Conservation (phyloP, 2,113 vertebrate species). For the Takifugu flavidus region DNA sequence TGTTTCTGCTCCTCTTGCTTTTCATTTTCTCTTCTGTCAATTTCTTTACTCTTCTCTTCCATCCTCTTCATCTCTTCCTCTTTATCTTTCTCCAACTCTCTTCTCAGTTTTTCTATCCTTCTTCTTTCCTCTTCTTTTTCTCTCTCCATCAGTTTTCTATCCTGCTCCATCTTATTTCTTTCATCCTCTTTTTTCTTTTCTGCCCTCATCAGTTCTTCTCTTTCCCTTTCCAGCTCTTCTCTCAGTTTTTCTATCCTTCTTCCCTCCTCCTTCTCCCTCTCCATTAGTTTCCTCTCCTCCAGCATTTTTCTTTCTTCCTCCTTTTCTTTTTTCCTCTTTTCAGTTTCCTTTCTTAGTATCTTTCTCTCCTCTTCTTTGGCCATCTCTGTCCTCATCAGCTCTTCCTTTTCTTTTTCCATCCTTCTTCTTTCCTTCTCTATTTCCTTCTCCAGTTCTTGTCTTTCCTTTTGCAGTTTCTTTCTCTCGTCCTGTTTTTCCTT, state of each 20-base stretch:
- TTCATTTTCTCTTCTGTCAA: not conserved
- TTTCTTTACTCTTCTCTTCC: not conserved
- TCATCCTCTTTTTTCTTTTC: not conserved
- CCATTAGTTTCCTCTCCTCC: not conserved
- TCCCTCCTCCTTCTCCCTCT: not conserved
- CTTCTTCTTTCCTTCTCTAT: not conserved
- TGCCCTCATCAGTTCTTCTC: not conserved
- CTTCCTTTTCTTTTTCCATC: not conserved
- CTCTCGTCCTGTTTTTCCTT: not conserved
- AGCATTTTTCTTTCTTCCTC: not conserved
- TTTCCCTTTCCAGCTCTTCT: not conserved
- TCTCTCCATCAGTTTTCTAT: not conserved
- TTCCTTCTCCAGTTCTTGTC: not conserved
- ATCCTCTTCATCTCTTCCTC: not conserved
- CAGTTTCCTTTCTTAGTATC: not conserved
- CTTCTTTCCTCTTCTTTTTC: not conserved
- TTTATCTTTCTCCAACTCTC: not conserved
- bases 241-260: not conserved
- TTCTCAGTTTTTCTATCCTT: not conserved
- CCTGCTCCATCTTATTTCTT: too few species aligned
- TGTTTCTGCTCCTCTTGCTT: not conserved
- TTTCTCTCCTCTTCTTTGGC: not conserved
- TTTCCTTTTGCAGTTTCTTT: not conserved
- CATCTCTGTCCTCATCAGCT: not conserved
- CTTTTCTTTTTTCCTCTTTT: not conserved